A percentile compares a stretch with the other conserved stretches of the same genome.
These are phyloP conservation scores for Vanessa cardui DNA, from an alignment of 2,888 invertebrate species.

Conservation along the genomic window DNA sequence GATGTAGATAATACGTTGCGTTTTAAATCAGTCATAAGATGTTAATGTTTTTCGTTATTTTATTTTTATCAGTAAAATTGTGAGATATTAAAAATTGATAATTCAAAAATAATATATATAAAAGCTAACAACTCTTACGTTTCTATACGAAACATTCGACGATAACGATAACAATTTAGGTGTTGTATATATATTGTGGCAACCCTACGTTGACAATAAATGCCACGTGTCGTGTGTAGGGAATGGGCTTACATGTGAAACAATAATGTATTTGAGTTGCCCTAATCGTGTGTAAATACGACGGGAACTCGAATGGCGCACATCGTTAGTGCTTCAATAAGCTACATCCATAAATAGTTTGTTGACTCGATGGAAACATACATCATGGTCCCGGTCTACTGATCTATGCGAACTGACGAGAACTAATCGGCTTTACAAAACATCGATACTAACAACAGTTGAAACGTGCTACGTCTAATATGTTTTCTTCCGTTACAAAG, in stretches of 20 bases:
- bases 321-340: constrained; percentile 37
- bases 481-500: constrained; percentile 5
- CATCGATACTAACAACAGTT: constrained; percentile 11
- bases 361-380: constrained; percentile 35
- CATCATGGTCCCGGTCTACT: constrained; percentile 30
- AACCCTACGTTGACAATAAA: constrained; percentile 39
- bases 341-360: constrained; percentile 38
- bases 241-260: constrained; percentile 39
- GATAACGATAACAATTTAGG: neutral
- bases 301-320: constrained; percentile 35
- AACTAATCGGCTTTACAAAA: constrained; percentile 33
- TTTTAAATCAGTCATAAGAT: no score
- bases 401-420: constrained; percentile 26
- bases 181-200: constrained; percentile 5
- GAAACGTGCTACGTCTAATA: neutral
- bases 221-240: constrained; percentile 40
- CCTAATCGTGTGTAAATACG: constrained; percentile 44
- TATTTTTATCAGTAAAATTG: no score
- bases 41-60: no score
- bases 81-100: no score
- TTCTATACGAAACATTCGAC: neutral
- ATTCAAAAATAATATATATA: no score
- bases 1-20: no score
- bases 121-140: no score
- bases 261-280: constrained; percentile 41